Base-by-base conservation (phyloP, 2,888 invertebrate genomes). In the Mimumesa dahlbomi region DNA sequence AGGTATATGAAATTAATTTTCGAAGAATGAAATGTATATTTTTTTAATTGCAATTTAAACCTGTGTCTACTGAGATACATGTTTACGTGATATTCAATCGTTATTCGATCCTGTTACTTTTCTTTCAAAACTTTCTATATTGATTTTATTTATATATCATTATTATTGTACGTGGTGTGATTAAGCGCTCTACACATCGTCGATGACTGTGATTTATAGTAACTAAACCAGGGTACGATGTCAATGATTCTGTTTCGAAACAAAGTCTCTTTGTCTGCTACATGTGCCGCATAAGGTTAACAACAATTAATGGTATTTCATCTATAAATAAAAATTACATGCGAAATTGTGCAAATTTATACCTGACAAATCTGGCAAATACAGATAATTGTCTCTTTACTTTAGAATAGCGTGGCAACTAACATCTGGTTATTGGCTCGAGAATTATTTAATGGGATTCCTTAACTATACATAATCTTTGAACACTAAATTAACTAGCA, bases 181-280 rank as follows among this genome's bases (percentile, higher is more conserved):
- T 54, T 61, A 48, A 67, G 9, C n/a, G 34, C 2, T 4, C 18
- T 42, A 42, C 40, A 42, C 11, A 42, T 42, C n/a, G 38, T n/a
- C n/a, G 18, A 42, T 13, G 9, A 62, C 45, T 36, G 34, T 70
- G 82, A 85, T 84, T 85, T 85, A 86, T 87, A 86, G 85, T 85
- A 88, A 87, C 83, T 88, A 87, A 87, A 88, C 84, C 85, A 86
- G 88, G 86, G 73, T 82, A 86, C 77, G 72, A 64, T 87, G 87
- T 85, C 87, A 87, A 79, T 84, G 82, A 81, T 78, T 74, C 69
- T 53, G 54, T 85, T 85, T 79, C 80, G 84, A 79, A 82, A 85
- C 70, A 73, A 73, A 46, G 40, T 66, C 67, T 64, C 73, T 73
- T 73, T 74, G 72, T 73, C 69, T 58, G 66, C 72, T 69, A 45